phyloP scores from a whole-genome alignment of 92 coral and sea anemone genomes.

The Palythoa caribaeorum region DNA sequence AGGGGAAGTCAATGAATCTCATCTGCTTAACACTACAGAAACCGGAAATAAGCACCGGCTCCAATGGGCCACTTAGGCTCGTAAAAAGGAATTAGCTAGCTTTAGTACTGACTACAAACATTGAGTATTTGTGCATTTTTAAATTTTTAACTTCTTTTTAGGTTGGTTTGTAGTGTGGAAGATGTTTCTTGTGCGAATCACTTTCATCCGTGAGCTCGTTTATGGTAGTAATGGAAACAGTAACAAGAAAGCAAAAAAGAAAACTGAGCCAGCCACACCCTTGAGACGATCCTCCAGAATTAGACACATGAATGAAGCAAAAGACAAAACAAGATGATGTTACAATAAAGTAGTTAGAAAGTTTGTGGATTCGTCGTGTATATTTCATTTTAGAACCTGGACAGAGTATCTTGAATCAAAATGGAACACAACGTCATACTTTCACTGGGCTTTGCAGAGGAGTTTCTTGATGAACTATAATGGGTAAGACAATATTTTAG shows the following conservation, averaged over 20 bases:
- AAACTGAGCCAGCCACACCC: constrained; percentile 69
- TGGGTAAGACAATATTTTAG: too few species aligned
- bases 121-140: too few species aligned
- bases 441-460: too few species aligned
- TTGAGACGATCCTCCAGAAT: constrained; percentile 90
- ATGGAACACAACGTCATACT: too few species aligned
- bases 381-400: constrained; percentile 12
- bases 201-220: constrained; percentile 93
- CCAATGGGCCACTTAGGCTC: too few species aligned
- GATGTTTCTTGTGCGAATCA: constrained; percentile 93
- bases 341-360: neutral
- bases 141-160: constrained; percentile 23
- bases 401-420: neutral
- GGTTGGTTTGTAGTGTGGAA: constrained; percentile 98
- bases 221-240: constrained; percentile 85
- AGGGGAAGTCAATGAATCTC: too few species aligned
- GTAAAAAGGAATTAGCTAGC: too few species aligned
- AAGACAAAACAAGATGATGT: constrained; percentile 45
- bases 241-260: constrained; percentile 64
- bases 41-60: too few species aligned
- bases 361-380: constrained; percentile 6
- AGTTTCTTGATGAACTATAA: too few species aligned
- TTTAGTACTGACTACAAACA: neutral
- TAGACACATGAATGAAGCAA: constrained; percentile 57
- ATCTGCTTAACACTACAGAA: too few species aligned